A percentile compares a stretch with the other conserved stretches of the same genome.
Evolutionary conservation across 2,113 vertebrate genomes (phyloP).

Genomic region (Xyliphius kryptos): DNA sequence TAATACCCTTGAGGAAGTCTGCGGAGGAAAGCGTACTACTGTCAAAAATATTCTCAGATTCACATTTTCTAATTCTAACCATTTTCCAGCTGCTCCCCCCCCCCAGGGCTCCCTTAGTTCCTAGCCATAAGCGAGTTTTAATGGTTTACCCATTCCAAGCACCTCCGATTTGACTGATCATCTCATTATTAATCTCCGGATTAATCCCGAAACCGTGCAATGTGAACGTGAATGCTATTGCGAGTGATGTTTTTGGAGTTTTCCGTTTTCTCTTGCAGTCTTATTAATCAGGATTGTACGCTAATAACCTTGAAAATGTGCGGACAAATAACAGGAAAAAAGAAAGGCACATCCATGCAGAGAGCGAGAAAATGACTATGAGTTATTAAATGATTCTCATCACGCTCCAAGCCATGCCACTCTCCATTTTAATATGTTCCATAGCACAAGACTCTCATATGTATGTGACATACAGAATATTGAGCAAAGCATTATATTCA

Average conservation of each 20-base stretch:
- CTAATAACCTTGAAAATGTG: slow-evolving; percentile 24
- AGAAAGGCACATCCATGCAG: slow-evolving; percentile 4
- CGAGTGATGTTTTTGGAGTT: too few species aligned
- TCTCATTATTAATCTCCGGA: not conserved
- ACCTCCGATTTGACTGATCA: not conserved
- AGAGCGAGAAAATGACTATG: not conserved
- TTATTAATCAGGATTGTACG: slow-evolving; percentile 25
- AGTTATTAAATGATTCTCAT: not conserved
- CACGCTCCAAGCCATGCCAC: not conserved
- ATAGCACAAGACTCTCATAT: slow-evolving; percentile 14
- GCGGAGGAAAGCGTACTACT: slow-evolving; percentile 28
- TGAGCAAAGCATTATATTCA: slow-evolving; percentile 19
- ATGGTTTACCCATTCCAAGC: not conserved
- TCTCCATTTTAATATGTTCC: slow-evolving; percentile 14
- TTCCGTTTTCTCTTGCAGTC: too few species aligned
- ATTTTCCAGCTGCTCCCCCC: slow-evolving; percentile 11
- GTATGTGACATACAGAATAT: slow-evolving; percentile 5
- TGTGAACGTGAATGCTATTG: too few species aligned
- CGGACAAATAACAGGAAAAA: slow-evolving; percentile 17
- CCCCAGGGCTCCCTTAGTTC: too few species aligned
- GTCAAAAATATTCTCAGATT: slow-evolving; percentile 41
- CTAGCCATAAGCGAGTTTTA: slow-evolving; percentile 6
- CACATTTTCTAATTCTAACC: slow-evolving; percentile 43
- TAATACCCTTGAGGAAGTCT: slow-evolving; percentile 33
- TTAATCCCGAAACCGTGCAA: too few species aligned